Conservation (phyloP, 2,113 vertebrate species). For the Vombatus ursinus region DNA sequence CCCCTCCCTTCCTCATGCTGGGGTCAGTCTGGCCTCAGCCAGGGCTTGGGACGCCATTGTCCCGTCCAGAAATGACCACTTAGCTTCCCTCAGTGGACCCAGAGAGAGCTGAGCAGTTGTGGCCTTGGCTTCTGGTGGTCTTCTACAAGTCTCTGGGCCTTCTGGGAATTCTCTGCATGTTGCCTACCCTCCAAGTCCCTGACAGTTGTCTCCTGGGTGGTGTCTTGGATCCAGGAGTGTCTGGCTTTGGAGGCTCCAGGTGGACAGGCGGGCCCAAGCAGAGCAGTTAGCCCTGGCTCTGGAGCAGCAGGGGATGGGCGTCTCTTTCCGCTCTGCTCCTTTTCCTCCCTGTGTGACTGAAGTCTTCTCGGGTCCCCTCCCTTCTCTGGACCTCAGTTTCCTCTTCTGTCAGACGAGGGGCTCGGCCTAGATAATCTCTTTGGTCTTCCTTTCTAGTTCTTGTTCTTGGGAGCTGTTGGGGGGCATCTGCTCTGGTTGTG, state of each 20-base stretch:
- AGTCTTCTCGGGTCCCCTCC: too few relatives aligned
- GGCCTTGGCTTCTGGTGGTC: too few relatives aligned
- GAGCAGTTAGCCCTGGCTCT: too few relatives aligned
- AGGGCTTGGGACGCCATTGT: not conserved
- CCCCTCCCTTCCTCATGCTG: slow-evolving; percentile 17
- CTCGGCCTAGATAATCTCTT: not conserved
- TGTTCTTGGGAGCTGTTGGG: not conserved
- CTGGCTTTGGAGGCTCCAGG: too few relatives aligned
- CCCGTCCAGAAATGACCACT: not conserved
- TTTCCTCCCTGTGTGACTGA: too few relatives aligned
- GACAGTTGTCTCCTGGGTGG: not conserved
- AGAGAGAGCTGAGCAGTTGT: too few relatives aligned
- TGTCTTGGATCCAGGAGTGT: not conserved
- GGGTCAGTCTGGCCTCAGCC: too few relatives aligned
- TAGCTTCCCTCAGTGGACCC: not conserved
- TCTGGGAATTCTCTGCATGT: not conserved
- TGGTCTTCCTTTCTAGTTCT: not conserved
- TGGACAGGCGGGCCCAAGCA: too few relatives aligned
- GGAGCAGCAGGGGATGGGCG: too few relatives aligned
- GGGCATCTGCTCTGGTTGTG: not conserved
- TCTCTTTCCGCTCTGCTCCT: not conserved
- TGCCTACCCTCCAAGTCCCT: too few relatives aligned
- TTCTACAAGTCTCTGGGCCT: too few relatives aligned
- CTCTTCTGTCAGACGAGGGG: too few relatives aligned
- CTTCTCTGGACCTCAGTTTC: not conserved